Evolutionary conservation across 2,113 vertebrate species (phyloP).

Genomic region (Mohoua ochrocephala): DNA sequence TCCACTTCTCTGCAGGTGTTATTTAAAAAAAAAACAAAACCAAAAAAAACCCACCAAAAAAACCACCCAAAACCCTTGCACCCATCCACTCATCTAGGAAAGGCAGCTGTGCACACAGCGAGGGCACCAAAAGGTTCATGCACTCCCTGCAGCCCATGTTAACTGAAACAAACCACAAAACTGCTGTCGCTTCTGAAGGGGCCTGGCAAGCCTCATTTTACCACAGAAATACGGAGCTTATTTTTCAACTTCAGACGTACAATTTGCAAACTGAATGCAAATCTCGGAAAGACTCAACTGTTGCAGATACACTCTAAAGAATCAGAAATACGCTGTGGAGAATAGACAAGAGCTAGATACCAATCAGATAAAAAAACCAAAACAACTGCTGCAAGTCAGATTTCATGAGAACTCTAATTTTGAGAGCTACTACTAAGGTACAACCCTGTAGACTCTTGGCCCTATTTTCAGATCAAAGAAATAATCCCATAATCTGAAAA

Average conservation of each 20-base stretch:
- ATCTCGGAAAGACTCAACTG: not conserved
- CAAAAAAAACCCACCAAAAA: not conserved
- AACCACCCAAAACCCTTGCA: not conserved
- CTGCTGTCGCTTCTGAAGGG: not conserved
- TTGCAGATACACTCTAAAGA: not conserved
- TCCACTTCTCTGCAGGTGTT: not conserved
- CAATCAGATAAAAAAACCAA: not conserved
- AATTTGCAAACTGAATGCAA: constrained; percentile 6
- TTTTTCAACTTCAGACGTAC: constrained; percentile 23
- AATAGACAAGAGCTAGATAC: not conserved
- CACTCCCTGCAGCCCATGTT: not conserved
- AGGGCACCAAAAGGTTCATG: not conserved
- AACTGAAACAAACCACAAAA: constrained; percentile 38
- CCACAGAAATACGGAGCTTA: constrained; percentile 30
- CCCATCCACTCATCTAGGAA: not conserved
- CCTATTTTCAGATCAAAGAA: not conserved
- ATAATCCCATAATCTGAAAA: not conserved
- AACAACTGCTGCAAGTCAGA: not conserved
- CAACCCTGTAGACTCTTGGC: not conserved
- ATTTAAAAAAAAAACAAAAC: not conserved
- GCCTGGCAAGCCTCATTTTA: not conserved
- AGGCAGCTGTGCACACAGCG: not conserved
- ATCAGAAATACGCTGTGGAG: not conserved
- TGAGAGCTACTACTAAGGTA: not conserved
- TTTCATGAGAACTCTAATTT: not conserved